Base-by-base conservation (phyloP, 2,888 invertebrate genomes). In the Lordiphosa andalusiaca region DNA sequence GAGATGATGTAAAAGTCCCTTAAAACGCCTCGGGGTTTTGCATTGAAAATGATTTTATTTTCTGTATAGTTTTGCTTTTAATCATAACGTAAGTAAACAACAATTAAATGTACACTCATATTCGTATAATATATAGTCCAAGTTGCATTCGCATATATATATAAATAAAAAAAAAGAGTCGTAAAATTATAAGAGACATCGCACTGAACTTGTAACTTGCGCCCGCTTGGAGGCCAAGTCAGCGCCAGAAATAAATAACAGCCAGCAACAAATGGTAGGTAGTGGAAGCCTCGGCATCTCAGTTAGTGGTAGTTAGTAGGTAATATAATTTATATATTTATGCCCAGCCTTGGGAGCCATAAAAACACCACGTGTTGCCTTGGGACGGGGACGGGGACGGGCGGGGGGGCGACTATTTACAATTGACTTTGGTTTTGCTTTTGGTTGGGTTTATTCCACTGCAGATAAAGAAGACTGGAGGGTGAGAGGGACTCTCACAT, bases 21-120 rank as follows among this genome's bases (percentile, higher is more conserved):
- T 53, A 56, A 53, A 37, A 56, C 52, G 37, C 41, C 37, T 37
- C 13, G 9, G 23, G 1, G 21, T 39, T 61, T 69, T 84, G 76
- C 76, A 76, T 81, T 81, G 82, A 76, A 76, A 77, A 76, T 81
- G 71, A 78, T 67, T 82, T 81, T 68, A 37, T 52, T 60, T 67
- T 50, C 66, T 56, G 46, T 63, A 49, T 49, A 12, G 42, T 82
- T 71, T 84, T 80, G 76, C 70, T 76, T 75, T 62, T 54, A 70
- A 84, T 76, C 84, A 73, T 59, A 73, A 76, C 69, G 77, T 76
- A 73, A 70, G 57, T 75, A 73, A 75, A 70, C 78, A 81, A 84
- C 85, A 78, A 82, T 78, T 84, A 78, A 78, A 78, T 84, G 44
- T 76, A 82, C 72, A 76, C 64, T 69, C 60, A 46, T 52, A 42